phyloP scores from a whole-genome alignment of 2,797 vertebrate genomes.

The Onychomys torridus region DNA sequence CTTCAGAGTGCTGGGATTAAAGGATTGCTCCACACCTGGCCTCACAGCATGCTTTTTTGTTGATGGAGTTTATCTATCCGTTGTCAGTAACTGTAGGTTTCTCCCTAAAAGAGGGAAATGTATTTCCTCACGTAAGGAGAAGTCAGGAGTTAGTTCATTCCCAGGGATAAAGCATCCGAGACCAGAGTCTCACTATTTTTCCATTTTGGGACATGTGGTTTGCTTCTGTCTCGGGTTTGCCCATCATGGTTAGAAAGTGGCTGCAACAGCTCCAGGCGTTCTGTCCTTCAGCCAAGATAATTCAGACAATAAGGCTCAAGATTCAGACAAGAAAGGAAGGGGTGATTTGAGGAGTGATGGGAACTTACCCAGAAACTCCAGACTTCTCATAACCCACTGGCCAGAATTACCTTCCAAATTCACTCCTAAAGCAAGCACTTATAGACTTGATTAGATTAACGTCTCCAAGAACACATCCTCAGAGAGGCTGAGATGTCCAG shows the following conservation, averaged over 20 bases:
- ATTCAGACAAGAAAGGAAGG: not conserved
- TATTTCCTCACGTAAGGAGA: conserved; percentile 38
- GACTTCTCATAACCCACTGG: not conserved
- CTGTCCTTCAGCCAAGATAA: not conserved
- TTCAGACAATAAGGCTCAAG: not conserved
- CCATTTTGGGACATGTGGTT: not conserved
- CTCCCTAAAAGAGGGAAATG: conserved; percentile 38
- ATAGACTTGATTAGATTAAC: not conserved
- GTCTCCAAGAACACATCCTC: not conserved
- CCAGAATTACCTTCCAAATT: not conserved
- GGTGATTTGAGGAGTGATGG: conserved; percentile 6
- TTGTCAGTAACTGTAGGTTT: not conserved
- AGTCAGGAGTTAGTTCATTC: not conserved
- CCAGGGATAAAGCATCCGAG: not conserved
- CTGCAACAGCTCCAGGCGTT: not conserved
- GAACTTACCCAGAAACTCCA: conserved; percentile 41
- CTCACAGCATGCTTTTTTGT: not conserved
- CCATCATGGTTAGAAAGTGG: not conserved
- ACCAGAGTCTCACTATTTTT: not conserved
- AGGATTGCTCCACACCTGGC: no score
- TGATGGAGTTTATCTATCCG: not conserved
- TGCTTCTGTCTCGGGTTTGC: conserved; percentile 38
- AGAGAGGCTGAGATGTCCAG: not conserved
- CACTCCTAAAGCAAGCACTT: conserved; percentile 1
- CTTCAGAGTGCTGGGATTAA: not conserved